Evolutionary conservation across 2,888 invertebrate species (phyloP).

Genomic region (Acanthosepion pharaonis): DNA sequence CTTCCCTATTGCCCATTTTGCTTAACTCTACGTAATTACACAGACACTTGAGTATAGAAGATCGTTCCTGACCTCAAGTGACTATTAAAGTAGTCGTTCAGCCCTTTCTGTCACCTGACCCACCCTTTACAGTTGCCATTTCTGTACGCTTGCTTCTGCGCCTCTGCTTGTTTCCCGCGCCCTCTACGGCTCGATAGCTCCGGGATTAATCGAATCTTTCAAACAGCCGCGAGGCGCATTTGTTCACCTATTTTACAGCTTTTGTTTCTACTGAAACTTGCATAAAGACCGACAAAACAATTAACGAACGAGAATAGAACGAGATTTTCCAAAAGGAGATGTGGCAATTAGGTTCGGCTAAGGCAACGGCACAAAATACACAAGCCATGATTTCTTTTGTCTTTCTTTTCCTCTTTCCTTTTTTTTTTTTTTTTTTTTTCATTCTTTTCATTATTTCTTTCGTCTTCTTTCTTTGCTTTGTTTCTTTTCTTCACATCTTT

Average conservation of each 20-base stretch:
- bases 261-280: background rate
- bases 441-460: background rate
- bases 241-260: conserved; percentile 8
- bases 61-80: background rate
- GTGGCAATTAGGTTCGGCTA: background rate
- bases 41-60: conserved; percentile 20
- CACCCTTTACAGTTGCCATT: background rate
- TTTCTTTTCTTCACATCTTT: no score
- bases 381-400: accelerated
- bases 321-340: background rate
- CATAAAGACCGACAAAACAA: background rate
- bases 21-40: conserved; percentile 25
- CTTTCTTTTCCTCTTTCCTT: no score
- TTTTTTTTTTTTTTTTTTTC: background rate
- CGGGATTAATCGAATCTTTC: conserved; percentile 22
- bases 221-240: background rate
- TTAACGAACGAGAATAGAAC: background rate
- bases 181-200: background rate
- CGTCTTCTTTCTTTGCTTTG: background rate
- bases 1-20: background rate
- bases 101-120: background rate
- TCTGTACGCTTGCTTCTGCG: background rate
- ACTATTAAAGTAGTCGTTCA: background rate
- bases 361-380: background rate
- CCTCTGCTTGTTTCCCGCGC: background rate